phyloP scores from a whole-genome alignment of 2,113 vertebrate species.

The Morone saxatilis region DNA sequence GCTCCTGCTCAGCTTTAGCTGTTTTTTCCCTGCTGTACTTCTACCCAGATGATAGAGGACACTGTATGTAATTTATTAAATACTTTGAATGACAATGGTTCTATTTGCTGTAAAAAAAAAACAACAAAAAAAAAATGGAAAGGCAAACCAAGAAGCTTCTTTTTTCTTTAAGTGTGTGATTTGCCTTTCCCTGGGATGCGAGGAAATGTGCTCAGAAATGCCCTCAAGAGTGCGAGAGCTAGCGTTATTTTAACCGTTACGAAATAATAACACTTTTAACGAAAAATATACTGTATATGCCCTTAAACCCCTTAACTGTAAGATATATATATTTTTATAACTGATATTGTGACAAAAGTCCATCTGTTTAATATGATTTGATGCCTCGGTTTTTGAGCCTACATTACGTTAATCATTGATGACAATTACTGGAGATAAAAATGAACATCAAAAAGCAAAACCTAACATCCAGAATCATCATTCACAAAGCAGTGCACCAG shows the following conservation, averaged over 20 bases:
- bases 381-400: slow-evolving; percentile 60
- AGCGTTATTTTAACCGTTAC: slow-evolving; percentile 67
- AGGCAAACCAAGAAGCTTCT: slow-evolving; percentile 66
- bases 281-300: slow-evolving; percentile 71
- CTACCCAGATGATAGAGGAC: slow-evolving; percentile 72
- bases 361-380: slow-evolving; percentile 77
- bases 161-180: slow-evolving; percentile 52
- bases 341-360: slow-evolving; percentile 77
- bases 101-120: slow-evolving; percentile 73
- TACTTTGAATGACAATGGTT: slow-evolving; percentile 78
- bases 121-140: slow-evolving; percentile 49
- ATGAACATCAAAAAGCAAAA: slow-evolving; percentile 39
- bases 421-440: slow-evolving; percentile 30
- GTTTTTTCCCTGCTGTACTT: slow-evolving; percentile 74
- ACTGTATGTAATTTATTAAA: slow-evolving; percentile 81
- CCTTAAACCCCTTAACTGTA: slow-evolving; percentile 79
- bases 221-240: slow-evolving; percentile 56
- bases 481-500: slow-evolving; percentile 64
- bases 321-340: slow-evolving; percentile 89
- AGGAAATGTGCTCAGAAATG: slow-evolving; percentile 53
- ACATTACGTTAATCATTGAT: slow-evolving; percentile 7
- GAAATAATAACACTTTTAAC: slow-evolving; percentile 77
- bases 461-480: slow-evolving; percentile 16
- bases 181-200: slow-evolving; percentile 60
- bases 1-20: slow-evolving; percentile 59